Evolutionary conservation across 1,140 invertebrate genomes (phyloP), one percentile per base, ranked within the genome.

Genomic region (Pseudomyrmex cubaensis): DNA sequence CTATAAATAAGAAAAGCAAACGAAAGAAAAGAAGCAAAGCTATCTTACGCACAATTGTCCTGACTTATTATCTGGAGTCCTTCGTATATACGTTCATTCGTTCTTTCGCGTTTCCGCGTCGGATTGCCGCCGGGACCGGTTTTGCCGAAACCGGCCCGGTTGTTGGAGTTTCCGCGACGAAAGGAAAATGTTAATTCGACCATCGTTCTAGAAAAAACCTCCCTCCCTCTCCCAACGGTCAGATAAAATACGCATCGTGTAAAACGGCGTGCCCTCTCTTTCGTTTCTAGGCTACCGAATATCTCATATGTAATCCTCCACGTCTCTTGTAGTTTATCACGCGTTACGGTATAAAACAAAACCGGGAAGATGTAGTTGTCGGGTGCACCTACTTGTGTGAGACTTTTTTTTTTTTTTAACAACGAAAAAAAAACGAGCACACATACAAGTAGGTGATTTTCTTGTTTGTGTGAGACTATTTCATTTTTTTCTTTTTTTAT

Each of bases 341-440:
- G 75, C 63, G 50, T 57, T 56, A 61, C 52, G 17, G 52, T 48
- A 76, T 54, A 82, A 88, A 84, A 86, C 20, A 48, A 82, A 92
- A 87, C 89, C 87, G 90, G 84, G 88, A 93, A 91, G 85, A 94
- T 94, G 94, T 94, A 94, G 93, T 88, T 93, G 52, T n/a, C 83
- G 88, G 86, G 90, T 61, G 2, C 84, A 91, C 92, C 93, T 93
- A 91, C 93, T 93, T 94, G 92, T 92, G 90, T 92, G 91, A 91
- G 56, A 90, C 59, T 90, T 88, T 89, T 89, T 87, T n/a, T 72
- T 70, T 70, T 70, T 70, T 72, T 80, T 46, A 12, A 17, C 69
- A 48, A 82, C 61, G 9, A 57, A 74, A 82, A 89, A 89, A 89
- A 85, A 82, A 86, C 69, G 88, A 89, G 84, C 70, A 77, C 72